Evolutionary conservation across 2,888 invertebrate species (phyloP), one percentile per base, ranked within the genome.

Genomic region (Cantharis lateralis): DNA sequence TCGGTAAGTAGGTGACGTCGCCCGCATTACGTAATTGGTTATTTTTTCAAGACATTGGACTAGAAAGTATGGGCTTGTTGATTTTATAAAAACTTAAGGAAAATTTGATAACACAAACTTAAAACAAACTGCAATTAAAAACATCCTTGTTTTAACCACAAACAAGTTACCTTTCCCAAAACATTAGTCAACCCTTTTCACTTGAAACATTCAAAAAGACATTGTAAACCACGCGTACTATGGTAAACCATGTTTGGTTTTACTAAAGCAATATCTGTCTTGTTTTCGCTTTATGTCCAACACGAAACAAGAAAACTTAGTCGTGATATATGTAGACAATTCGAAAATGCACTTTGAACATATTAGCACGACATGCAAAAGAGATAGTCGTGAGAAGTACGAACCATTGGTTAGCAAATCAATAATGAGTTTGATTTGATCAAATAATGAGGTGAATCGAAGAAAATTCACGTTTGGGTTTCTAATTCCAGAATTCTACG

Each of bases 401-500:
- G 48, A 48, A 48, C 48, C 48, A 48, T 48, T n/a, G 84, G 84
- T 85, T 85, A 85, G 84, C 83, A 80, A 83, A 84, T 85, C 84
- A 85, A 85, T 85, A 84, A 83, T 81, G 80, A 82, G 79, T 79
- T 83, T 83, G 86, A 86, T 86, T 81, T 86, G 86, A 86, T 86
- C 85, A 86, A 86, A 86, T 86, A 86, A 86, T 85, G 86, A 84
- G 82, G 84, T 84, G n/a, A 86, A 86, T 86, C 85, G 86, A 85
- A 82, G 77, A 80, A 76, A 77, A 64, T 70, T 72, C 70, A 77
- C 48, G 48, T 48, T 48, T 48, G 48, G 48, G 48, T 48, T 48
- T 48, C 48, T 48, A 48, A 48, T 48, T 48, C 48, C 7, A n/a
- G n/a, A 48, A 48, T 48, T 48, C 48, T 48, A 48, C 48, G 48